Base-by-base conservation (phyloP, 1,140 invertebrate genomes). In the Brachionus asplanchnoidis region DNA sequence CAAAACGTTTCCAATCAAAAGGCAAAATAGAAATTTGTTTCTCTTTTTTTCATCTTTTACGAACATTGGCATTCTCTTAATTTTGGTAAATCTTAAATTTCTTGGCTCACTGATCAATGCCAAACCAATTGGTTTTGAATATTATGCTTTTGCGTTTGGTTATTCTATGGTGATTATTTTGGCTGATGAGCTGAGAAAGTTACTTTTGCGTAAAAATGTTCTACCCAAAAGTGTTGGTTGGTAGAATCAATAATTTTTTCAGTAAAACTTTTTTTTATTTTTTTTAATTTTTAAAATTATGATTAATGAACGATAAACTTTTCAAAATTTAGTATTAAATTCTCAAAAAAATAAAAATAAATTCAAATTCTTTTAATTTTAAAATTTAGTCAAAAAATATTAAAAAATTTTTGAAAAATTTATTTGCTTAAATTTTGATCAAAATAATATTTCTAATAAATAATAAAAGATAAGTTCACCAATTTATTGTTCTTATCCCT, bases 131-230 rank as follows among this genome's bases (percentile, higher is more conserved):
- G 44, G 44, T 14, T 11, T 50, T 53, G 17, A 20, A 23, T 77
- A 26, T 77, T 77, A 77, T 50, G 23, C 11, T 12, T 77, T 50
- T 20, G 40, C 73, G 8, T 50, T 50, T 32, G 42, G 17, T 3
- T 77, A 77, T 50, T 77, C 73, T 12, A 46, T 77, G 8, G 20
- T 50, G 3, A 77, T 77, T 50, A 77, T 77, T 26, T 26, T 77
- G 20, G 42, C 44, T 12, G 73, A 77, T 14, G 73, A 77, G 20
- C 11, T 77, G 7, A 77, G 73, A 77, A 77, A 77, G 44, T 50
- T 26, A 6, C 46, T 77, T 12, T 50, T 77, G 12, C 17, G 73
- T 14, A 77, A 50, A 77, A 77, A 77, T 77, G 53, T 77, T 46
- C 14, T 77, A 28, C 44, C 73, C 23, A 77, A 77, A 50, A 26